phyloP scores from a whole-genome alignment of 2,797 vertebrate genomes.

The Eulemur coronatus region DNA sequence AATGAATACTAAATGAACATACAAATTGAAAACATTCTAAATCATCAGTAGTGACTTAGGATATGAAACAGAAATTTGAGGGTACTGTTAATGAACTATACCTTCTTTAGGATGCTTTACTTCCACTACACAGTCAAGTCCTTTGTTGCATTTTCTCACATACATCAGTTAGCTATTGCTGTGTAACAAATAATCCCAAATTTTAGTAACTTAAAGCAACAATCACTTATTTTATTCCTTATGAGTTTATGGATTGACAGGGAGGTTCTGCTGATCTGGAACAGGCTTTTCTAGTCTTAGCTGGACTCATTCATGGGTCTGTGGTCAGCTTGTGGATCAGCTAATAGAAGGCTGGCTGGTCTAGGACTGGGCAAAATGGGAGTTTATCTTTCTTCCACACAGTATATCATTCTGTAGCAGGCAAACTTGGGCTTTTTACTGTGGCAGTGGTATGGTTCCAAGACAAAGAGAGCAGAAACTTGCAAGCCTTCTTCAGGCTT shows the following conservation, averaged over 20 bases:
- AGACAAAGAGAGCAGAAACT: background rate
- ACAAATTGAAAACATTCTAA: conserved; percentile 27
- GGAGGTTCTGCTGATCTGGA: background rate
- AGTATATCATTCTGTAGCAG: background rate
- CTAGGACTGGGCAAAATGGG: background rate
- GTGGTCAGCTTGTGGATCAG: background rate
- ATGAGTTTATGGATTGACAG: background rate
- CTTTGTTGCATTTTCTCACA: background rate
- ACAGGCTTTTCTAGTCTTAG: background rate
- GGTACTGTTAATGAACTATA: background rate
- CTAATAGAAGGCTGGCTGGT: background rate
- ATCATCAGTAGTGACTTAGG: background rate
- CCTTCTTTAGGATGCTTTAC: background rate
- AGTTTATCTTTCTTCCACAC: background rate
- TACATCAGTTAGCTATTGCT: background rate
- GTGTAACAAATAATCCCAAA: background rate
- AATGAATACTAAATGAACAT: background rate
- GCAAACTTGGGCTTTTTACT: background rate
- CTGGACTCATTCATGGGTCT: background rate
- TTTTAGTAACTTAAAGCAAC: background rate
- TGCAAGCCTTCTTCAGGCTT: background rate
- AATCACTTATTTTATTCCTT: background rate
- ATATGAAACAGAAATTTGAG: background rate
- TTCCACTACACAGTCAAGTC: background rate
- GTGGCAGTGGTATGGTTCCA: background rate